Percentiles rank a stretch among this genome's conserved stretches.
phyloP scores from a whole-genome alignment of 2,888 invertebrate species.

The Morpho helenor region DNA sequence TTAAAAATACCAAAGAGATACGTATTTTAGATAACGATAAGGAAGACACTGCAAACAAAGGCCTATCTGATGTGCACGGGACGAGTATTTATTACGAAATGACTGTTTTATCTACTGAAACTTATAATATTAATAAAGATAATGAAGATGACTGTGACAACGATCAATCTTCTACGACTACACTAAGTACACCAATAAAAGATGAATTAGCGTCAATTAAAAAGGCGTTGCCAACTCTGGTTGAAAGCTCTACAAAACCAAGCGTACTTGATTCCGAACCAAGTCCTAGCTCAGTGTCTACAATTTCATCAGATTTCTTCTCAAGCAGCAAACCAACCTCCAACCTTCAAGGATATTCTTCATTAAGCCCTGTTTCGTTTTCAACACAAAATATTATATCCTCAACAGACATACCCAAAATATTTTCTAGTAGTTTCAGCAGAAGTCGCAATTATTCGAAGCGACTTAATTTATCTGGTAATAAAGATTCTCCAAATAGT shows the following conservation, averaged over 20 bases:
- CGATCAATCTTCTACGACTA: conserved; percentile 48
- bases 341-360: conserved; percentile 23
- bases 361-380: conserved; percentile 29
- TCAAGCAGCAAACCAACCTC: conserved; percentile 21
- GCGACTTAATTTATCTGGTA: conserved; percentile 52
- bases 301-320: conserved; percentile 34
- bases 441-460: conserved; percentile 64
- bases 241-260: conserved; percentile 35
- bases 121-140: conserved; percentile 65
- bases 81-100: conserved; percentile 75
- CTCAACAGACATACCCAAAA: conserved; percentile 47
- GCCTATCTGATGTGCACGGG: conserved; percentile 68
- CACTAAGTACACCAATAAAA: conserved; percentile 48
- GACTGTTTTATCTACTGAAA: conserved; percentile 71
- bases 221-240: conserved; percentile 38
- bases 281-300: conserved; percentile 39
- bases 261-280: conserved; percentile 29
- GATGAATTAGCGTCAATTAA: conserved; percentile 48
- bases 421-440: conserved; percentile 42
- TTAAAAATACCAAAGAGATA: conserved; percentile 77
- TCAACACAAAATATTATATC: conserved; percentile 51
- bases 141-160: conserved; percentile 69
- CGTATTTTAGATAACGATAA: conserved; percentile 65
- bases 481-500: conserved; percentile 62
- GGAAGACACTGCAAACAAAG: conserved; percentile 56